These are phyloP conservation scores for Ophion slaviceki DNA, from an alignment of 2,888 invertebrate species.

Conservation along the genomic window DNA sequence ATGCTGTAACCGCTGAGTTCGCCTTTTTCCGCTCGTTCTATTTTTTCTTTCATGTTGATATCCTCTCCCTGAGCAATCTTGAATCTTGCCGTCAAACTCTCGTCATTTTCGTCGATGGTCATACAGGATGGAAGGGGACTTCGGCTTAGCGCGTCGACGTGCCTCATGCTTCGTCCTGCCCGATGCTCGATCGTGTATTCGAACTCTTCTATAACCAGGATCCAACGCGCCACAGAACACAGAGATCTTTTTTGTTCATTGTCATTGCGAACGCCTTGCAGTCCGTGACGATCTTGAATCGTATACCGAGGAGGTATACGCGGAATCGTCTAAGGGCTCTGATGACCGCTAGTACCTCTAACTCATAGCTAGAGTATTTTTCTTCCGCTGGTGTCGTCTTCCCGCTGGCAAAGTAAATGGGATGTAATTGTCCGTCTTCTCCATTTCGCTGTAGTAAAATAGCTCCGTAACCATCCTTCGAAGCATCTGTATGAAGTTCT, in stretches of 20 bases:
- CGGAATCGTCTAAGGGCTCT: not conserved
- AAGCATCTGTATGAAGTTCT: not conserved
- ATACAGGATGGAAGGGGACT: too few relatives aligned
- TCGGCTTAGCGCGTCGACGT: too few relatives aligned
- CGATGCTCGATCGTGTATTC: conserved; percentile 13
- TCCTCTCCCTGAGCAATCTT: not conserved
- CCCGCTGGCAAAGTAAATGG: conserved; percentile 4
- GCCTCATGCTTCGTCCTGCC: not conserved
- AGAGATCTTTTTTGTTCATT: conserved; percentile 2
- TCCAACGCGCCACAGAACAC: conserved; percentile 13
- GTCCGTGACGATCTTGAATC: conserved; percentile 9
- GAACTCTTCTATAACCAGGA: not conserved
- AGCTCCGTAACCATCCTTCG: not conserved
- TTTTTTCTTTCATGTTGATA: not conserved
- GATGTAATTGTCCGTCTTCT: not conserved
- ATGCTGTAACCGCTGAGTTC: not conserved
- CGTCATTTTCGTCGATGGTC: not conserved
- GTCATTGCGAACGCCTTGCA: conserved; percentile 10
- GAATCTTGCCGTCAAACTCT: not conserved
- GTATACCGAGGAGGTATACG: conserved; percentile 3
- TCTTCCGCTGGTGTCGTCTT: conserved; percentile 8
- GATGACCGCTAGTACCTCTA: conserved; percentile 6
- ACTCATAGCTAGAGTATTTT: conserved; percentile 9
- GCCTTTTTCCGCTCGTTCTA: not conserved
- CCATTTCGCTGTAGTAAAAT: not conserved